phyloP scores from a whole-genome alignment of 1,140 invertebrate genomes.

The Hyposmocoma kahamanoa region DNA sequence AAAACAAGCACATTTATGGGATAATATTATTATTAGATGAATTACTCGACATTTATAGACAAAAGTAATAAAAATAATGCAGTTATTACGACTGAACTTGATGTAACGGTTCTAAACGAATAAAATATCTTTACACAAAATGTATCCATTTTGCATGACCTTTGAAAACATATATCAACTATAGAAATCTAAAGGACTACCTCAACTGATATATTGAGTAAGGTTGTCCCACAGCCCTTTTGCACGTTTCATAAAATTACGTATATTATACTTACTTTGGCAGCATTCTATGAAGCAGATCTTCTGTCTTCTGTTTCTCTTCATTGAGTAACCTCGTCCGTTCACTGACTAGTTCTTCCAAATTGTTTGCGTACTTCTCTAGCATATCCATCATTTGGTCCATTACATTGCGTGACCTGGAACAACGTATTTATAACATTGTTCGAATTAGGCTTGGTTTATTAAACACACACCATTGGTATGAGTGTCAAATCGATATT shows the following conservation, averaged over 20 bases:
- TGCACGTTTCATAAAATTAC: too few species aligned
- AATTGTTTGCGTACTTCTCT: constrained; percentile 95
- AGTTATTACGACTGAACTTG: too few species aligned
- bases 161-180: constrained; percentile 4
- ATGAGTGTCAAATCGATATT: too few species aligned
- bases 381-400: constrained; percentile 98
- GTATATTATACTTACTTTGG: constrained; percentile 83
- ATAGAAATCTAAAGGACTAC: constrained; percentile 1
- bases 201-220: too few species aligned
- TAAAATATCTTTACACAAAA: constrained; percentile 6
- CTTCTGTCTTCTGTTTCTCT: constrained; percentile 95
- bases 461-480: too few species aligned
- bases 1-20: too few species aligned
- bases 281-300: constrained; percentile 93
- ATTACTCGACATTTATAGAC: too few species aligned
- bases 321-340: constrained; percentile 90
- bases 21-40: too few species aligned
- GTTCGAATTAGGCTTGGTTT: too few species aligned
- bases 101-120: constrained; percentile 14
- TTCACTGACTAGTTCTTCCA: constrained; percentile 94
- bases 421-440: too few species aligned
- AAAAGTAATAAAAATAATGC: too few species aligned
- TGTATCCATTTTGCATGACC: constrained; percentile 20
- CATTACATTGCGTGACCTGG: constrained; percentile 91
- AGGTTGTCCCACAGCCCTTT: too few species aligned